Evolutionary conservation across 2,113 vertebrate species (phyloP), one percentile per base, ranked within the genome.

Genomic region (Salvelinus alpinus): DNA sequence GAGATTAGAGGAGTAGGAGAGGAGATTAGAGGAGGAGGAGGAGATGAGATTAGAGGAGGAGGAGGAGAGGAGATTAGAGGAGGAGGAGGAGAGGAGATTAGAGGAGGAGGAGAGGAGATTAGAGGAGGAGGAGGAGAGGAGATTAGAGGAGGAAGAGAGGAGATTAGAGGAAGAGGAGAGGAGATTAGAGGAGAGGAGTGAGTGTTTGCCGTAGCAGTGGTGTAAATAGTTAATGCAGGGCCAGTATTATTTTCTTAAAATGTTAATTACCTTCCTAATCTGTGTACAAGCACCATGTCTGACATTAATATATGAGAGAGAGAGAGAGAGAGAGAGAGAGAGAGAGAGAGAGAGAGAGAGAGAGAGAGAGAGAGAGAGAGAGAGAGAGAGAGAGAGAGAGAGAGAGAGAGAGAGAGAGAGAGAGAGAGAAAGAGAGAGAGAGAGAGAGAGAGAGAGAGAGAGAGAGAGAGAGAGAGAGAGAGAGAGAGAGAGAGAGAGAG

Each of bases 231-330:
- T 82, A 88, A 90, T 87, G 78, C 69, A 76, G 70, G 73, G 71
- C 72, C 72, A 68, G 81, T 70, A 79, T 87, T 85, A 80, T 82
- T 78, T 80, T 87, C 82, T 80, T 70, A 67, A 91, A 92, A 92
- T 88, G 90, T 93, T 91, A 92, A 92, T 91, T 91, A 81, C 75
- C 77, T 73, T 91, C 48, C 83, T 91, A 90, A 88, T 93, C 87
- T 85, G 84, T 87, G 84, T 88, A 87, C 47, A 74, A 89, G 84
- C 73, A 65, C 47, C 77, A 29, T 34, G 31, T 84, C 79, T 82
- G 74, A 83, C 84, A 86, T 90, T 89, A 92, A 93, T 91, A 92
- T 16, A 29, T 6, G 2, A 88, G 77, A 80, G 47, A 67, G 62
- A 44, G 22, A 34, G 14, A 70, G 51, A 29, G 25, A 31, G 62